Evolutionary conservation across 2,888 invertebrate species (phyloP).

Genomic region (Xestia c-nigrum): DNA sequence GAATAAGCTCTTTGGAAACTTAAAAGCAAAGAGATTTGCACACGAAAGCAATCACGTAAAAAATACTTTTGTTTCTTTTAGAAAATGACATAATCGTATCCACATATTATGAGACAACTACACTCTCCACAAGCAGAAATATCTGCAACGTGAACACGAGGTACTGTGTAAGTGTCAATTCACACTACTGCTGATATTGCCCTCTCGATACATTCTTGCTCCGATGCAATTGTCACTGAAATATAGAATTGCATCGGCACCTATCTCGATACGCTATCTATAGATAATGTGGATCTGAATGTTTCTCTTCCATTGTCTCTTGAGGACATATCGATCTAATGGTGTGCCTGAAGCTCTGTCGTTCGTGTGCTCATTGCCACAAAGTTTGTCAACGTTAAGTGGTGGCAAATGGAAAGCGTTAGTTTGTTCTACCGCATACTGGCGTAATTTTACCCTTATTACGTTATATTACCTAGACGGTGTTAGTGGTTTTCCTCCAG

Average conservation of each 20-base stretch:
- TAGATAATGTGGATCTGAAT: slow-evolving; percentile 37
- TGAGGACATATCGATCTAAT: slow-evolving; percentile 33
- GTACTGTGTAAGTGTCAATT: slow-evolving; percentile 30
- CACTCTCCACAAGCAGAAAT: slow-evolving; percentile 1
- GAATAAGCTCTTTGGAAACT: no score
- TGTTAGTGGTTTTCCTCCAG: slow-evolving; percentile 39
- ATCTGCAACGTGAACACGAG: slow-evolving; percentile 24
- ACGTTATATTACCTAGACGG: slow-evolving; percentile 44
- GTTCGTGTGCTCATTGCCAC: slow-evolving; percentile 53
- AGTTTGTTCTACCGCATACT: slow-evolving; percentile 45
- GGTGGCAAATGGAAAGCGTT: slow-evolving; percentile 57
- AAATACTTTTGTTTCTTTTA: not conserved
- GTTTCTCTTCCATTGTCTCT: slow-evolving; percentile 50
- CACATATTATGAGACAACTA: not conserved
- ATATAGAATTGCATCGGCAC: slow-evolving; percentile 49
- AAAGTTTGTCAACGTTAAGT: slow-evolving; percentile 62
- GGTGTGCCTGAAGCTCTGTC: slow-evolving; percentile 42
- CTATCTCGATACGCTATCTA: slow-evolving; percentile 34
- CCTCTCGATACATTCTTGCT: slow-evolving; percentile 29
- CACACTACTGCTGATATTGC: slow-evolving; percentile 30
- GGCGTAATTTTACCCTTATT: slow-evolving; percentile 49
- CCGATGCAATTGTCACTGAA: slow-evolving; percentile 43
- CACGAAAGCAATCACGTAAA: no score
- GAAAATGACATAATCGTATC: no score
- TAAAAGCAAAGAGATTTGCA: no score